phyloP scores from a whole-genome alignment of 2,113 vertebrate species.

The Periophthalmus modestus region DNA sequence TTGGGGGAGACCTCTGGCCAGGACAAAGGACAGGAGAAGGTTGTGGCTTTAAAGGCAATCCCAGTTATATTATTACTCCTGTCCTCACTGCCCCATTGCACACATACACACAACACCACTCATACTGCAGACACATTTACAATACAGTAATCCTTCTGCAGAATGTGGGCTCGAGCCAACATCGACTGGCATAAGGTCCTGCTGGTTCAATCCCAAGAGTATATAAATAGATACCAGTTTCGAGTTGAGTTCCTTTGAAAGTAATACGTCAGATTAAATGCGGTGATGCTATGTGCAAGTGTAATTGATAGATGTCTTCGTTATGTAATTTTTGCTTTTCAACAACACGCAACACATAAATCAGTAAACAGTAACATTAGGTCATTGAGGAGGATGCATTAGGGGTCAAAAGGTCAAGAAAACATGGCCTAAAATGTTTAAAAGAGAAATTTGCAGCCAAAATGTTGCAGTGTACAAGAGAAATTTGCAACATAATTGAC shows the following conservation, averaged over 20 bases:
- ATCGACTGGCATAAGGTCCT: conserved; percentile 44
- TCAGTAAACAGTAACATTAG: too few relatives aligned
- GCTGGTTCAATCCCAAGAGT: conserved; percentile 31
- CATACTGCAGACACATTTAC: conserved; percentile 25
- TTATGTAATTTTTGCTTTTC: neutral
- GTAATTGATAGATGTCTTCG: neutral
- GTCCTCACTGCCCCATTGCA: conserved; percentile 15
- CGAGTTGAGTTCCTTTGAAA: conserved; percentile 23
- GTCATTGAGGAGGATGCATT: too few relatives aligned
- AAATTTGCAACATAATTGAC: too few relatives aligned
- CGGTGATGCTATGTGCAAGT: neutral
- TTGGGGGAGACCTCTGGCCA: conserved; percentile 27
- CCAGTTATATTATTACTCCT: conserved; percentile 47
- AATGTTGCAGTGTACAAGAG: too few relatives aligned
- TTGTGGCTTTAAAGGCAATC: conserved; percentile 60
- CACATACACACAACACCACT: neutral
- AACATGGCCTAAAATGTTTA: too few relatives aligned
- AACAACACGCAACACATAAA: neutral
- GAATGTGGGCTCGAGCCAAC: conserved; percentile 52
- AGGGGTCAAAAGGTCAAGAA: too few relatives aligned
- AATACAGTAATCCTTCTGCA: conserved; percentile 54
- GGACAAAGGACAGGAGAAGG: conserved; percentile 51
- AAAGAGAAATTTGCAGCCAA: too few relatives aligned
- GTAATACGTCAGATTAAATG: conserved; percentile 2
- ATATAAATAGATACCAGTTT: conserved; percentile 53